phyloP scores from a whole-genome alignment of 1,140 invertebrate species.

The Drosophila murphyi region DNA sequence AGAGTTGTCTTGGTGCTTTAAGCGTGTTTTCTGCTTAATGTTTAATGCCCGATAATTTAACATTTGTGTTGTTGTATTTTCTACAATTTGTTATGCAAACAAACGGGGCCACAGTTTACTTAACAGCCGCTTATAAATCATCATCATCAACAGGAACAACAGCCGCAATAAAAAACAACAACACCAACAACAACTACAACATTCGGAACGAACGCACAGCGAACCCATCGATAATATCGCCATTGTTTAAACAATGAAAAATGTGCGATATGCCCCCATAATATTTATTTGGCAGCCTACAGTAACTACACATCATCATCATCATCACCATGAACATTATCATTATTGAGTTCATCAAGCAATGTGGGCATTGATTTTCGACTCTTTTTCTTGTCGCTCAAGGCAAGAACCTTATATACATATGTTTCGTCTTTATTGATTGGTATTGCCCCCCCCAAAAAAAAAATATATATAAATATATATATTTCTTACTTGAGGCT shows the following conservation, averaged over 20 bases:
- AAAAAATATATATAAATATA: background rate
- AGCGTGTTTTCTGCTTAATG: slow-evolving; percentile 60
- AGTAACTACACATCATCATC: slow-evolving; percentile 37
- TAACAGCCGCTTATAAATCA: slow-evolving; percentile 70
- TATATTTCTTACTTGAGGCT: slow-evolving; percentile 46
- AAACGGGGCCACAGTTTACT: slow-evolving; percentile 73
- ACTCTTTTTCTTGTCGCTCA: slow-evolving; percentile 8
- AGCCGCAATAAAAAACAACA: slow-evolving; percentile 37
- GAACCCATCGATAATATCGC: slow-evolving; percentile 57
- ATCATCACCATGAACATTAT: slow-evolving; percentile 22
- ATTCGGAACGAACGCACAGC: slow-evolving; percentile 29
- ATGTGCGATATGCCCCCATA: slow-evolving; percentile 73
- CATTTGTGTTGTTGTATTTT: slow-evolving; percentile 46
- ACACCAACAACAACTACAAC: slow-evolving; percentile 23
- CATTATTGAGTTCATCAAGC: slow-evolving; percentile 30
- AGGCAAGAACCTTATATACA: slow-evolving; percentile 5
- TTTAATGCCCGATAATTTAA: slow-evolving; percentile 73
- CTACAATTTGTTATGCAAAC: slow-evolving; percentile 74
- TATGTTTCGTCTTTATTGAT: slow-evolving; percentile 57
- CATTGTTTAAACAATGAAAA: slow-evolving; percentile 61
- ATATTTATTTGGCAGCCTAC: slow-evolving; percentile 73
- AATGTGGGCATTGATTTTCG: slow-evolving; percentile 56
- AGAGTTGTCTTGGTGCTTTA: slow-evolving; percentile 39
- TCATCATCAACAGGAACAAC: slow-evolving; percentile 51
- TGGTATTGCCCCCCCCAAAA: slow-evolving; percentile 23